Percentiles rank a stretch among this genome's conserved stretches.
phyloP scores from a whole-genome alignment of 92 coral and sea anemone species.

The Palythoa caribaeorum region DNA sequence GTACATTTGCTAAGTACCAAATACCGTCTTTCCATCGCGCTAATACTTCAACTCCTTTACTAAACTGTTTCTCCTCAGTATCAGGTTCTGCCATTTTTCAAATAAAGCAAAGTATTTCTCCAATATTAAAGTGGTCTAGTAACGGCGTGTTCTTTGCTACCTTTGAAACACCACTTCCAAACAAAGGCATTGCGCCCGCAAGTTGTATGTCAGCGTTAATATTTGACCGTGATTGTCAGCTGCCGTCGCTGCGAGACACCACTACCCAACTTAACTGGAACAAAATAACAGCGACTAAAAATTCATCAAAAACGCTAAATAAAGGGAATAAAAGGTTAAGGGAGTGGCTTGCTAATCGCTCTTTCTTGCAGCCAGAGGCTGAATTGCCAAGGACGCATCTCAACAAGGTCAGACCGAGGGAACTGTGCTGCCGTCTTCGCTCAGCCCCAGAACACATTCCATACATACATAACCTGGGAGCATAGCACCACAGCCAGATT shows the following conservation, averaged over 20 bases:
- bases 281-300: too few relatives aligned
- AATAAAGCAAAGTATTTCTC: background rate
- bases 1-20: conserved; percentile 44
- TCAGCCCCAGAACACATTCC: too few relatives aligned
- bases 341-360: too few relatives aligned
- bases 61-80: conserved; percentile 13
- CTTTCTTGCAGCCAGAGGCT: too few relatives aligned
- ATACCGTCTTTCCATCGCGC: conserved; percentile 49
- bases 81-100: conserved; percentile 37
- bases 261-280: too few relatives aligned
- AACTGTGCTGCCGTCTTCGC: too few relatives aligned
- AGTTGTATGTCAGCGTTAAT: conserved; percentile 11
- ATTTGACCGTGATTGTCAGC: background rate
- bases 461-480: too few relatives aligned
- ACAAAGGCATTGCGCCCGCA: conserved; percentile 43
- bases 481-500: too few relatives aligned
- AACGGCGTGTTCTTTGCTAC: background rate
- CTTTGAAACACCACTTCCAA: background rate
- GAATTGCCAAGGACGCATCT: too few relatives aligned
- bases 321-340: too few relatives aligned
- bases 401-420: too few relatives aligned
- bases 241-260: background rate
- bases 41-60: conserved; percentile 43
- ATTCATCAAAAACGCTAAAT: too few relatives aligned
- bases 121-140: background rate